Evolutionary conservation across 2,888 invertebrate genomes (phyloP).

Genomic region (Thymelicus sylvestris): DNA sequence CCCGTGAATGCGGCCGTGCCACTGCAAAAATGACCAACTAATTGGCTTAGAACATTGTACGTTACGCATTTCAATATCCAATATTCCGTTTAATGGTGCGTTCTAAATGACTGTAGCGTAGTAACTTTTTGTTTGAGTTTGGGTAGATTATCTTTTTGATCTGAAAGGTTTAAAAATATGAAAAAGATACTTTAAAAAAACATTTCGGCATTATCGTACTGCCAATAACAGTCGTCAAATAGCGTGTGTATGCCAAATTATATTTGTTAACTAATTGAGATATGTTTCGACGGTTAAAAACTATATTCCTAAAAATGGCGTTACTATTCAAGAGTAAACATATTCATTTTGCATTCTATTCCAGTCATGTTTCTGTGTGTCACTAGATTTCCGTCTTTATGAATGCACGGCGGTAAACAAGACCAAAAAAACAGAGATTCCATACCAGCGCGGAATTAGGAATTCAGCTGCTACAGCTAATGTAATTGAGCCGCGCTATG

Average conservation of each 20-base stretch:
- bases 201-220: neutral
- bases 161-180: constrained; percentile 23
- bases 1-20: constrained; percentile 67
- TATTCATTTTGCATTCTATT: neutral
- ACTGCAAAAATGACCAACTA: constrained; percentile 82
- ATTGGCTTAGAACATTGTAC: constrained; percentile 80
- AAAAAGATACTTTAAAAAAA: neutral
- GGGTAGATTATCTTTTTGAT: constrained; percentile 31
- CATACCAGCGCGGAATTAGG: constrained; percentile 19
- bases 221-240: neutral
- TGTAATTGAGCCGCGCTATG: constrained; percentile 20
- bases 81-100: constrained; percentile 72
- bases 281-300: too few species aligned
- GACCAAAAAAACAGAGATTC: constrained; percentile 21
- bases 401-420: constrained; percentile 11
- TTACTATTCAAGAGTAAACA: too few species aligned
- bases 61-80: constrained; percentile 77
- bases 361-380: neutral
- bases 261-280: too few species aligned
- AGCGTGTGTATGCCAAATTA: too few species aligned
- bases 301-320: too few species aligned
- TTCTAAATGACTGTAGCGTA: constrained; percentile 55
- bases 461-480: constrained; percentile 27
- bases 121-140: constrained; percentile 22
- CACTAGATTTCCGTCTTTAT: too few species aligned